Conservation (phyloP, 2,797 vertebrate species). For the Sciaenops ocellatus region DNA sequence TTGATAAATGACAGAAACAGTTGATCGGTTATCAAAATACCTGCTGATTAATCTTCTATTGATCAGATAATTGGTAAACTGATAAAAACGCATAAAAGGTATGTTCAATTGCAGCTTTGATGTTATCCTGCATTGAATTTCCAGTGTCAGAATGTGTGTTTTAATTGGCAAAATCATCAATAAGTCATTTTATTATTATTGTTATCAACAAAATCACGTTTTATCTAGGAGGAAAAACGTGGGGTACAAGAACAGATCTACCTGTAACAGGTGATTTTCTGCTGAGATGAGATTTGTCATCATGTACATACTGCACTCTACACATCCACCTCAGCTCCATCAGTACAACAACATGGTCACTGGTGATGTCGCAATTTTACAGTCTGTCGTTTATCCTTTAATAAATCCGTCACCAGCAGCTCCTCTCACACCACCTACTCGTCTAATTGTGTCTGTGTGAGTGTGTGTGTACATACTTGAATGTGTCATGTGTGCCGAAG, state of each 20-base stretch:
- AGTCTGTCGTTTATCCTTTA: slow-evolving; percentile 49
- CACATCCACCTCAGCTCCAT: slow-evolving; percentile 8
- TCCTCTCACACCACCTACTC: slow-evolving; percentile 60
- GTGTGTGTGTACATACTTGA: slow-evolving; percentile 28
- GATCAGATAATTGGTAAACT: too few relatives aligned
- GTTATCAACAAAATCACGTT: neutral
- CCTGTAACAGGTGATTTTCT: neutral
- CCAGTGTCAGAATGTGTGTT: neutral
- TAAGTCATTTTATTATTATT: neutral
- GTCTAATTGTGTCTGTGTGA: slow-evolving; percentile 43
- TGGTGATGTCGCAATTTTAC: slow-evolving; percentile 20
- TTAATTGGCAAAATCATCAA: neutral
- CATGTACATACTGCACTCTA: slow-evolving; percentile 6
- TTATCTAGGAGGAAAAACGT: neutral
- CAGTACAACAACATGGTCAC: neutral
- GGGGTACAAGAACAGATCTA: neutral
- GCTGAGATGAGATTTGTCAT: neutral
- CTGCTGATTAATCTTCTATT: too few relatives aligned
- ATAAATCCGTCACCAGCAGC: slow-evolving; percentile 58
- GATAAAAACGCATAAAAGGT: too few relatives aligned
- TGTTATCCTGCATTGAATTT: neutral
- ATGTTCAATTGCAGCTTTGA: neutral
- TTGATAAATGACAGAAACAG: too few relatives aligned
- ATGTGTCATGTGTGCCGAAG: slow-evolving; percentile 43
- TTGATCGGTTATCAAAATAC: too few relatives aligned